Base-by-base conservation (phyloP, 2,113 vertebrate genomes). In the Tapirus terrestris region DNA sequence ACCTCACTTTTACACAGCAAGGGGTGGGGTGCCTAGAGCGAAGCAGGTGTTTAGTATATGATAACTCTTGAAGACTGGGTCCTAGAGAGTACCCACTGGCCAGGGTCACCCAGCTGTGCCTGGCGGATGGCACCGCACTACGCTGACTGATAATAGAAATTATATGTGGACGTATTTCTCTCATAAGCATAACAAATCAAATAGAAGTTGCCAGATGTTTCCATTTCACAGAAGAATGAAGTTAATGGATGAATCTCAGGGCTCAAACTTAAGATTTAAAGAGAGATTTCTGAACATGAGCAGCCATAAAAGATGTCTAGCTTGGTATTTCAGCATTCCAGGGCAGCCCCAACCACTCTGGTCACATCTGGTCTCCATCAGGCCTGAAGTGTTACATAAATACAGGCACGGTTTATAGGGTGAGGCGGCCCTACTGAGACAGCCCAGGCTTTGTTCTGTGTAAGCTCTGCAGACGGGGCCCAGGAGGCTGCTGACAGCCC, bases 361-460 rank as follows among this genome's bases (percentile, higher is more conserved):
- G 68, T 79, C 94, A 96, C 97, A 97, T 96, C 94, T 98, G 98
- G 94, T 96, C 97, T 97, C 95, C 95, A 91, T 98, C 91, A 97
- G 89, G 31, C 67, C 91, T 91, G 93, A 81, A 96, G 88, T 91
- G 88, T 96, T 81, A 58, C 89, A 93, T 91, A 98, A 95, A 97
- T 77, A 91, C 72, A 90, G 1, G 1, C 45, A 20, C 10, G 65
- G 93, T 95, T 98, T 93, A 97, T 29, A 36, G 88, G 84, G 88
- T 29, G 65, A 95, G 76, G 93, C 61, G 29, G 68, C 33, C 63
- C 45, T 17, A 7, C 0, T 48, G 80, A 96, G 79, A 88, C 14
- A 58, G 80, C 23, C 65, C 53, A 16, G 67, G 61, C 60, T 93
- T 45, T 80, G 70, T 73, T 91, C 93, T 94, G 83, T 0, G 16